A percentile compares a stretch with the other conserved stretches of the same genome.
Evolutionary conservation across 2,113 vertebrate species (phyloP).

Genomic region (Ochotona curzoniae): DNA sequence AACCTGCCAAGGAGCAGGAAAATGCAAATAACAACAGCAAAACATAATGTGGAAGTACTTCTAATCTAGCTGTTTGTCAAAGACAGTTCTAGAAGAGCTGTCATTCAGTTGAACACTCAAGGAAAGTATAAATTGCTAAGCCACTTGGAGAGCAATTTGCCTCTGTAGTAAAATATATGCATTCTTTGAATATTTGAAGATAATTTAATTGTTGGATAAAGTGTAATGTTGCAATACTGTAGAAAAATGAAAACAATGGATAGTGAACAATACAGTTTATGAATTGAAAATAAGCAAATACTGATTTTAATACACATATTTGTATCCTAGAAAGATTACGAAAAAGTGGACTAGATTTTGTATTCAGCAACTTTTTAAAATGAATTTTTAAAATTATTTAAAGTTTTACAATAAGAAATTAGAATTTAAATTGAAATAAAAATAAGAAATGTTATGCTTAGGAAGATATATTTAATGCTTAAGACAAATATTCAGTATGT

Average conservation of each 20-base stretch:
- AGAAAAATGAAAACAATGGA: too few species aligned
- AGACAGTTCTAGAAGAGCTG: not conserved
- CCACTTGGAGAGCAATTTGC: not conserved
- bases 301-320: not conserved
- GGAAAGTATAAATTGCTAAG: not conserved
- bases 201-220: not conserved
- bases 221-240: not conserved
- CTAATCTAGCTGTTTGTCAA: not conserved
- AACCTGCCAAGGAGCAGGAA: not conserved
- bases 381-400: not conserved
- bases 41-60: not conserved
- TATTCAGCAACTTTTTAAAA: not conserved
- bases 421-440: not conserved
- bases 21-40: not conserved
- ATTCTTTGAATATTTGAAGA: not conserved
- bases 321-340: not conserved
- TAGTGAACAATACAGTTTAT: not conserved
- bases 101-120: not conserved
- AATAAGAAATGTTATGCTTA: not conserved
- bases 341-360: not conserved
- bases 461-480: not conserved
- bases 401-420: not conserved
- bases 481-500: not conserved
- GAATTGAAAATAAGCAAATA: not conserved
- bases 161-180: not conserved